Base-by-base conservation (phyloP, 2,888 invertebrate genomes). In the Caenorhabditis uteleia region DNA sequence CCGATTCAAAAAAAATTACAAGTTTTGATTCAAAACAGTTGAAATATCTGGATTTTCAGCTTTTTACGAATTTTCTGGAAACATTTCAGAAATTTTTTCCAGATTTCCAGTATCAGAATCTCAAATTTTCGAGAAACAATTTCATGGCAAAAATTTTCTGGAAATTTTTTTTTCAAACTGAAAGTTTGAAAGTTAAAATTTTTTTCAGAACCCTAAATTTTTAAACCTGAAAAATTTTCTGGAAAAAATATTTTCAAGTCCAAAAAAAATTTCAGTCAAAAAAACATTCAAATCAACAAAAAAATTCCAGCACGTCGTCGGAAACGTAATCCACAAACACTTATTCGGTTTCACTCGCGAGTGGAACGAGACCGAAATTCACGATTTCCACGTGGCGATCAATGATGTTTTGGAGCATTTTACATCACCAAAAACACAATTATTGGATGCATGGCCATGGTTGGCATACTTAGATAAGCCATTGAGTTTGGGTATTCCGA, bases 271-370 rank as follows among this genome's bases (percentile, higher is more conserved):
- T n/a, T n/a, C n/a, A n/a, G n/a, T n/a, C n/a, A n/a, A n/a, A n/a
- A n/a, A n/a, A n/a, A n/a, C n/a, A n/a, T n/a, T n/a, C n/a, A n/a
- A n/a, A 10, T 29, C 31, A 14, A 29, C 14, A 29, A 29, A 29
- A 14, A 29, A 10, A n/a, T n/a, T 62, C 39, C 58, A 59, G 60
- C 61, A 61, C 45, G 54, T 68, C n/a, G 71, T 71, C 33, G 71
- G 71, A 16, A 71, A 71, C 44, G 68, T 71, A 33, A 68, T 71
- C 34, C 66, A 66, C 39, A 59, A 71, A 27, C 66, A 68, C 27
- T 27, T 71, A 34, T 71, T 71, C 48, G 71, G 71, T 6, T 60
- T 58, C 53, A 59, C 64, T 18, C 54, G 66, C 2, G 60, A 62
- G 31, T 59, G 61, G 50, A 59, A 66, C 5, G 71, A 71, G 21